Evolutionary conservation across 2,113 vertebrate genomes (phyloP).

Genomic region (Lophochroa leadbeateri): DNA sequence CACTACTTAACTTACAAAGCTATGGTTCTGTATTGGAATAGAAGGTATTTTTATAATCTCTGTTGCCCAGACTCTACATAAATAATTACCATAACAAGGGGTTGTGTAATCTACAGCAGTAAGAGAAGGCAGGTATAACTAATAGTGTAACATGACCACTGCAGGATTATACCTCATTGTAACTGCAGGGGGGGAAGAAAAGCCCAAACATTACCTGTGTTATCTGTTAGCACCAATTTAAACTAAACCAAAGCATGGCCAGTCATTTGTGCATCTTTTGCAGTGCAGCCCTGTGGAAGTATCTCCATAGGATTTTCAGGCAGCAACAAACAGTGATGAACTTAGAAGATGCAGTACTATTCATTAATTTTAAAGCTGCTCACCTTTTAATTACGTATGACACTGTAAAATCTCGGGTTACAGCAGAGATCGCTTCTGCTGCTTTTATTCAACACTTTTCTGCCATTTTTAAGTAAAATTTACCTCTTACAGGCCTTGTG

Average conservation of each 20-base stretch:
- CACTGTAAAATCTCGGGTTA: neutral
- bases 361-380: neutral
- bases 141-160: neutral
- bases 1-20: neutral
- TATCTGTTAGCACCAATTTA: neutral
- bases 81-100: neutral
- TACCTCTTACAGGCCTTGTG: neutral
- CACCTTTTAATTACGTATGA: neutral
- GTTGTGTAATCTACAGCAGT: neutral
- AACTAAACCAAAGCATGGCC: neutral
- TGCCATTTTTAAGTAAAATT: neutral
- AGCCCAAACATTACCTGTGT: neutral
- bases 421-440: neutral
- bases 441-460: neutral
- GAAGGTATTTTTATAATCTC: neutral
- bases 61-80: neutral
- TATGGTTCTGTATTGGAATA: neutral
- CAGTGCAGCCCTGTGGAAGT: neutral
- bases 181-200: neutral
- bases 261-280: neutral
- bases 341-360: neutral
- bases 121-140: neutral
- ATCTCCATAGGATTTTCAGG: neutral
- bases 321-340: neutral
- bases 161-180: neutral